A percentile compares a stretch with the other conserved stretches of the same genome.
Conservation (phyloP, 2,888 invertebrate species). For the Melieria crassipennis region DNA sequence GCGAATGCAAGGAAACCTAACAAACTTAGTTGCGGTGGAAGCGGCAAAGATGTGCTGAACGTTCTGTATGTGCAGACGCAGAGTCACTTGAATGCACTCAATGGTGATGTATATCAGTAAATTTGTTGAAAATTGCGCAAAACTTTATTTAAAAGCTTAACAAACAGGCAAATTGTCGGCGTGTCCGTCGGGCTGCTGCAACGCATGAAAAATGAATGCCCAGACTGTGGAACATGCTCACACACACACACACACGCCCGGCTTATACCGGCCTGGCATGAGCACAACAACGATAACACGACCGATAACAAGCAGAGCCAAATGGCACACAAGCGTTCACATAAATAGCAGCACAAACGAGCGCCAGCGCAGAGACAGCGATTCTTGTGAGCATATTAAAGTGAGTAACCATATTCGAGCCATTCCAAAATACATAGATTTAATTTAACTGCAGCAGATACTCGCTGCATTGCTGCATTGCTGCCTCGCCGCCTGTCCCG, state of each 20-base stretch:
- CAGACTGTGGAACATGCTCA: slow-evolving; percentile 5
- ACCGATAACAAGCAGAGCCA: neutral
- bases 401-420: slow-evolving; percentile 29
- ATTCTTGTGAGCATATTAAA: slow-evolving; percentile 35
- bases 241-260: slow-evolving; percentile 7
- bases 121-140: slow-evolving; percentile 1
- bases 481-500: too few relatives aligned
- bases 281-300: neutral
- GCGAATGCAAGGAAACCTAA: too few relatives aligned
- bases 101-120: slow-evolving; percentile 3
- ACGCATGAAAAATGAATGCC: slow-evolving; percentile 1
- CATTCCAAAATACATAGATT: slow-evolving; percentile 37
- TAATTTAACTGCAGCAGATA: slow-evolving; percentile 30
- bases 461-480: neutral
- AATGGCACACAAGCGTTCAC: neutral
- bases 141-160: slow-evolving; percentile 27
- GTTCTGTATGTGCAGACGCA: neutral
- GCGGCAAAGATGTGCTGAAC: too few relatives aligned
- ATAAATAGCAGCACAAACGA: neutral
- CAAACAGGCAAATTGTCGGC: slow-evolving; percentile 2
- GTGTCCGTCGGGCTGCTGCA: too few relatives aligned
- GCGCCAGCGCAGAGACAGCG: neutral
- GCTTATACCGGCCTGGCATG: neutral
- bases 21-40: too few relatives aligned
- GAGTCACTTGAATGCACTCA: neutral